Conservation (phyloP, 2,113 vertebrate species). For the Trematocara nigrifrons region DNA sequence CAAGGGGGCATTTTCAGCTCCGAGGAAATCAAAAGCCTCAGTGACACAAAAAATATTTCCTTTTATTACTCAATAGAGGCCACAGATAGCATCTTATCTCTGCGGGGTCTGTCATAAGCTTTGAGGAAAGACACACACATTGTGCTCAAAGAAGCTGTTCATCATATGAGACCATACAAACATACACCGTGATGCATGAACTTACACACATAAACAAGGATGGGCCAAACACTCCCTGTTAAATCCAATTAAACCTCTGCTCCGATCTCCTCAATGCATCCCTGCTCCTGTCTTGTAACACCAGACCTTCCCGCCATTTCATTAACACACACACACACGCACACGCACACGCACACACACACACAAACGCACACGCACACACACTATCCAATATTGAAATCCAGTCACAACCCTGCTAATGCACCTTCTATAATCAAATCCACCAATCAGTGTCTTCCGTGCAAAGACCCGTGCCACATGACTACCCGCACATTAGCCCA, state of each 20-base stretch:
- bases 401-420: slow-evolving; percentile 81
- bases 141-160: not conserved
- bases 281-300: slow-evolving; percentile 73
- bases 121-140: not conserved
- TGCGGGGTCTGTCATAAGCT: slow-evolving; percentile 27
- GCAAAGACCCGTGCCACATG: slow-evolving; percentile 77
- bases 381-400: slow-evolving; percentile 72
- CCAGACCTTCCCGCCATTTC: slow-evolving; percentile 84
- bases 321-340: slow-evolving; percentile 66
- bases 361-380: not conserved
- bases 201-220: slow-evolving; percentile 36
- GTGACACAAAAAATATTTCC: slow-evolving; percentile 47
- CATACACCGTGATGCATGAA: slow-evolving; percentile 20
- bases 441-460: slow-evolving; percentile 79
- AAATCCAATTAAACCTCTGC: slow-evolving; percentile 83
- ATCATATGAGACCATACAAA: slow-evolving; percentile 17
- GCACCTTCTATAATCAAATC: slow-evolving; percentile 82
- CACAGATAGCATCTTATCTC: slow-evolving; percentile 66
- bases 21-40: slow-evolving; percentile 64
- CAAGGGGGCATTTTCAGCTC: slow-evolving; percentile 57
- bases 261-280: slow-evolving; percentile 61
- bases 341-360: not conserved
- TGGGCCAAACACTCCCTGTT: slow-evolving; percentile 58
- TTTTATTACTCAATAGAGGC: slow-evolving; percentile 56
- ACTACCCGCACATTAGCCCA: slow-evolving; percentile 65